Percentiles rank a stretch among this genome's conserved stretches.
These are phyloP conservation scores for Tetropium fuscum DNA, from an alignment of 2,888 invertebrate species.

Conservation along the genomic window DNA sequence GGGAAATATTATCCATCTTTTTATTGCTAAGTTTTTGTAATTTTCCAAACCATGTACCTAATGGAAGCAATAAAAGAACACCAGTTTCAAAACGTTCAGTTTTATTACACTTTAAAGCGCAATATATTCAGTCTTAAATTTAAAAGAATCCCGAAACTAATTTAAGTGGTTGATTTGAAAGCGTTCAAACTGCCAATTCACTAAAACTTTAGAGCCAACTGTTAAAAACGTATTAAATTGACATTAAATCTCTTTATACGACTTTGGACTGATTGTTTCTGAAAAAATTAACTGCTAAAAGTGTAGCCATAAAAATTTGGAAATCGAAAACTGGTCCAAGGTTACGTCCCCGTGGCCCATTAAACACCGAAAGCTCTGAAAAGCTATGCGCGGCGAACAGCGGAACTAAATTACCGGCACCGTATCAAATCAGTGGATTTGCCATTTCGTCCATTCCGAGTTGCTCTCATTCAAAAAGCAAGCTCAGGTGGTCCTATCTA, in stretches of 20 bases:
- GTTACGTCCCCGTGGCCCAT: constrained; percentile 26
- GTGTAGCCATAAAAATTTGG: constrained; percentile 3
- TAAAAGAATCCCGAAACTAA: no score
- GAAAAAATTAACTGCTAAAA: constrained; percentile 8
- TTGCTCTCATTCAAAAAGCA: constrained; percentile 28
- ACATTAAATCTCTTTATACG: neutral
- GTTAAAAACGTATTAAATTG: no score
- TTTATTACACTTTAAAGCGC: no score
- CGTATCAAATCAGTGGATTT: constrained; percentile 38
- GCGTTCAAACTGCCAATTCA: no score
- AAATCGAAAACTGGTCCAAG: constrained; percentile 14
- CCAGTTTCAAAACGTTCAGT: no score
- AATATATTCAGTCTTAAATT: no score
- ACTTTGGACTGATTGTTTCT: neutral
- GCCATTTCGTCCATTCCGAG: constrained; percentile 31
- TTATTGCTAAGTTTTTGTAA: no score
- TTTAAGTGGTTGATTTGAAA: no score
- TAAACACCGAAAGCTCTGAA: constrained; percentile 27
- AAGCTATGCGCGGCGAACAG: constrained; percentile 19
- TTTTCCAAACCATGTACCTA: no score
- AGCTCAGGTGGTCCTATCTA: constrained; percentile 37
- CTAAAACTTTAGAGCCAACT: no score
- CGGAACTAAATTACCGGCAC: constrained; percentile 36
- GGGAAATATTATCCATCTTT: no score
- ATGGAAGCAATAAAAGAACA: no score